These are phyloP conservation scores for Petrocephalus microphthalmus DNA, from an alignment of 2,113 vertebrate species.

Conservation along the genomic window DNA sequence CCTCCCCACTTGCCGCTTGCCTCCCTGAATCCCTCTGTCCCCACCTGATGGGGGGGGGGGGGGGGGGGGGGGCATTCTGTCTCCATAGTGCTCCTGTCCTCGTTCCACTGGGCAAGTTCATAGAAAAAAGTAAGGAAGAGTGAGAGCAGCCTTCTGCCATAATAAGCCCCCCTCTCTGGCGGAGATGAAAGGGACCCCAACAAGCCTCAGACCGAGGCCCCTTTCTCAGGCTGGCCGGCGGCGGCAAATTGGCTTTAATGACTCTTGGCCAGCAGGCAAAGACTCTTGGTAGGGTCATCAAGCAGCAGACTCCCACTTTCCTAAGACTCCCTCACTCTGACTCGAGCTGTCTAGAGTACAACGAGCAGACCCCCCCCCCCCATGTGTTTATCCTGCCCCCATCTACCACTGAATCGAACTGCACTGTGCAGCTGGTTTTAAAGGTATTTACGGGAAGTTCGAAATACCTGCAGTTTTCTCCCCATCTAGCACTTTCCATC, in stretches of 20 bases:
- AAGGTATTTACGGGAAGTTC: background rate
- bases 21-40: background rate
- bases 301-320: background rate
- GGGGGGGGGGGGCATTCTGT: too few relatives aligned
- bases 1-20: background rate
- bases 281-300: background rate
- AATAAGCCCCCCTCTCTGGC: background rate
- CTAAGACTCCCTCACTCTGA: background rate
- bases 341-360: background rate
- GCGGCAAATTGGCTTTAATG: background rate
- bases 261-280: background rate
- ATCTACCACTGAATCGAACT: background rate
- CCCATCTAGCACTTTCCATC: background rate
- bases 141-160: background rate
- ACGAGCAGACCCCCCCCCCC: background rate
- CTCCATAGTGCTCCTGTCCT: background rate
- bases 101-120: background rate
- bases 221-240: background rate
- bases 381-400: background rate
- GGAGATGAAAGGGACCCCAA: background rate
- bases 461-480: background rate
- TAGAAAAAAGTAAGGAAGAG: background rate
- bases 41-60: too few relatives aligned
- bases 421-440: background rate
- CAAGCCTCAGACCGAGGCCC: background rate